These are phyloP conservation scores for Globodera ellingtonae DNA, from an alignment of 1,140 invertebrate genomes.

Conservation along the genomic window DNA sequence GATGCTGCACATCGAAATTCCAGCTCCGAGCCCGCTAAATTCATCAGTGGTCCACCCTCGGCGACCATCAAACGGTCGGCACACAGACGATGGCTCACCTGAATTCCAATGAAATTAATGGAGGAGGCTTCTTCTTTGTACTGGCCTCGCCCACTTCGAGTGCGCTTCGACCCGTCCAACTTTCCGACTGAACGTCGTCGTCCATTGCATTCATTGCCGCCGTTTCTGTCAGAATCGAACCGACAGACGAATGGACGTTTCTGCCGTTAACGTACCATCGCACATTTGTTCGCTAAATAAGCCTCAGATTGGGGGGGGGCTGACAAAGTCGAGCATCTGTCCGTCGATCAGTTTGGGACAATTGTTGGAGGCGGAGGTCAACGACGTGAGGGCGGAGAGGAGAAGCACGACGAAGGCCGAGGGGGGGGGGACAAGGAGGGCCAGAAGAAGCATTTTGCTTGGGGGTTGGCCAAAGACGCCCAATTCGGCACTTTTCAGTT, in stretches of 20 bases:
- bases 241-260: neutral
- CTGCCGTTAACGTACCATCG: constrained; percentile 18
- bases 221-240: neutral
- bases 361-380: neutral
- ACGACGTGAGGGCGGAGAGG: neutral
- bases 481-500: no score
- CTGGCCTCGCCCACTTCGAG: neutral
- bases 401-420: neutral
- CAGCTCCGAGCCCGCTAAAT: neutral
- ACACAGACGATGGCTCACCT: constrained; percentile 5
- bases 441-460: neutral
- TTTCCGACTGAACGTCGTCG: neutral
- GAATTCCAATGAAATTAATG: neutral
- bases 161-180: neutral
- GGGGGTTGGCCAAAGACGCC: no score
- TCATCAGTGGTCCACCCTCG: neutral
- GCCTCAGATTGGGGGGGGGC: neutral
- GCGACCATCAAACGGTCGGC: neutral
- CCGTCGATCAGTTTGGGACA: constrained; percentile 27
- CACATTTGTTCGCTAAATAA: constrained; percentile 11
- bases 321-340: constrained; percentile 24
- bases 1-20: neutral
- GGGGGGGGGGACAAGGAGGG: neutral
- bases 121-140: neutral
- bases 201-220: neutral